phyloP scores from a whole-genome alignment of 2,113 vertebrate genomes.

The Limnothrissa miodon region DNA sequence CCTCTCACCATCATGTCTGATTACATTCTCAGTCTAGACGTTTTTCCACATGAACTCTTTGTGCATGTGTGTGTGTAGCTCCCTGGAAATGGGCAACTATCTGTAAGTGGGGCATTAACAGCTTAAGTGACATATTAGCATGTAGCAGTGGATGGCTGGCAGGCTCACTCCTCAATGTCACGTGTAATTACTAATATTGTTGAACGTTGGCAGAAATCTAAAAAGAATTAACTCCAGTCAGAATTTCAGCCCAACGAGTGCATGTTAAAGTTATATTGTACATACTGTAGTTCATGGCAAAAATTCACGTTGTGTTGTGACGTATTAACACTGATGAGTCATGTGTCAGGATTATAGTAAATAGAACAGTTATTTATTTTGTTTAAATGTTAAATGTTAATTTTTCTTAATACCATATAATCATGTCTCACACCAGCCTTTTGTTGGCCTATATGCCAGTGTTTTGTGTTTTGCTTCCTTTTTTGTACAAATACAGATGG shows the following conservation, averaged over 20 bases:
- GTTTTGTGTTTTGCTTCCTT: too few species aligned
- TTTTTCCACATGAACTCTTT: not conserved
- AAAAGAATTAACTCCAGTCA: constrained; percentile 48
- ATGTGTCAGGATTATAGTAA: too few species aligned
- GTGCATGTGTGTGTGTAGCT: not conserved
- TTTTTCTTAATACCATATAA: too few species aligned
- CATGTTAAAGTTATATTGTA: too few species aligned
- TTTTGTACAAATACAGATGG: too few species aligned
- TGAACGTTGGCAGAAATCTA: constrained; percentile 40
- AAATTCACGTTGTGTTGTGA: not conserved
- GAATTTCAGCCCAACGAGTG: not conserved
- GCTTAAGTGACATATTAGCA: constrained; percentile 58
- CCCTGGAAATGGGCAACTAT: not conserved
- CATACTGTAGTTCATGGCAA: not conserved
- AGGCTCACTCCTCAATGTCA: constrained; percentile 59
- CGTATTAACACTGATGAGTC: too few species aligned
- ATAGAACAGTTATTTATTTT: too few species aligned
- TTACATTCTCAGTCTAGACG: constrained; percentile 3
- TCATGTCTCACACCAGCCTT: too few species aligned
- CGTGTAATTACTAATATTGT: constrained; percentile 65
- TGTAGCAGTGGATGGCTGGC: constrained; percentile 49
- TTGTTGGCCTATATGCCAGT: too few species aligned
- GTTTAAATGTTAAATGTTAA: not conserved
- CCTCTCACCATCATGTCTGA: not conserved
- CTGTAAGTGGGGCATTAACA: constrained; percentile 36